A percentile compares a stretch with the other conserved stretches of the same genome.
These are phyloP conservation scores for Notodonta ziczac DNA, from an alignment of 2,888 invertebrate species.

Conservation along the genomic window DNA sequence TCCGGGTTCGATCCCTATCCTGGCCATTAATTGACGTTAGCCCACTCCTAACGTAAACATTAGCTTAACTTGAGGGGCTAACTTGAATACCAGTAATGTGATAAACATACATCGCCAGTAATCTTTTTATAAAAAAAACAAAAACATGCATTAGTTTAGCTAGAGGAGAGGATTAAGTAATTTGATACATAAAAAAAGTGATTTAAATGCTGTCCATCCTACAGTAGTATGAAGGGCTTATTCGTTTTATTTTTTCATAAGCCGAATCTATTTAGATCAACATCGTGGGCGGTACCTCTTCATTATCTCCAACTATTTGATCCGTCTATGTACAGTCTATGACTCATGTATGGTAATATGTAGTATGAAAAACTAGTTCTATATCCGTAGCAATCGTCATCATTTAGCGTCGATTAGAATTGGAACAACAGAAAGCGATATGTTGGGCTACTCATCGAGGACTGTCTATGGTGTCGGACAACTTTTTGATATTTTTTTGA, in stretches of 20 bases:
- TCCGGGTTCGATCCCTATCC: no score
- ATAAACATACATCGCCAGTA: no score
- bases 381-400: constrained; percentile 1
- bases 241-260: constrained; percentile 36
- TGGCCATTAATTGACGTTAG: no score
- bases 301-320: constrained; percentile 34
- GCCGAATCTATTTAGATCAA: constrained; percentile 34
- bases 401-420: background rate
- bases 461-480: background rate
- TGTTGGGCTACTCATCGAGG: background rate
- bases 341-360: constrained; percentile 24
- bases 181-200: no score
- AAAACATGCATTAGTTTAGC: no score
- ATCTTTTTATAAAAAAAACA: no score
- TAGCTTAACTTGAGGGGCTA: no score
- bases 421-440: background rate
- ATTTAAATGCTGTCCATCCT: no score
- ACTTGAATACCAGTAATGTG: no score
- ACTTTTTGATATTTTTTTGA: background rate
- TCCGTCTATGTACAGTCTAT: constrained; percentile 21
- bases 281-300: constrained; percentile 44
- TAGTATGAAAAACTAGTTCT: background rate
- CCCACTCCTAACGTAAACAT: no score
- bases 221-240: no score
- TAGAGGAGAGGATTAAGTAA: no score